Evolutionary conservation across 2,888 invertebrate genomes (phyloP).

Genomic region (Erebia epiphron): DNA sequence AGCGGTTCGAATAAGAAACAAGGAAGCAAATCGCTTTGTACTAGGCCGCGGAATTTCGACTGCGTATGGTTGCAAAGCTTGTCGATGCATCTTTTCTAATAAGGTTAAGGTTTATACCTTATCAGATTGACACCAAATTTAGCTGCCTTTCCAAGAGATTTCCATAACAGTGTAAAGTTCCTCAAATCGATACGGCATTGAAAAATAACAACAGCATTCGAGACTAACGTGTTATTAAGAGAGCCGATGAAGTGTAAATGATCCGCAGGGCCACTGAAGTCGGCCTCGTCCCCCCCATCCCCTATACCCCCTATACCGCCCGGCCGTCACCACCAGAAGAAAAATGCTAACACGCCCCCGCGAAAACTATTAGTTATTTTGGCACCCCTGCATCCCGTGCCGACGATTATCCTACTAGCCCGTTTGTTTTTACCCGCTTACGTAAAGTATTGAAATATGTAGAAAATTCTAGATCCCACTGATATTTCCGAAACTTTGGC

Average conservation of each 20-base stretch:
- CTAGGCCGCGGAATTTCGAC: too few relatives aligned
- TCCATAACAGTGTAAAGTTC: constrained; percentile 44
- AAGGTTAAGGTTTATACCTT: too few relatives aligned
- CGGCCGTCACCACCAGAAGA: constrained; percentile 79
- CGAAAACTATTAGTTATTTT: constrained; percentile 83
- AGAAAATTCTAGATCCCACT: constrained; percentile 4
- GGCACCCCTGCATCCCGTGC: constrained; percentile 75
- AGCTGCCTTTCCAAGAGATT: too few relatives aligned
- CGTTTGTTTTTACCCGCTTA: constrained; percentile 39
- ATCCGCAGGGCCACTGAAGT: constrained; percentile 74
- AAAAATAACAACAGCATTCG: constrained; percentile 30
- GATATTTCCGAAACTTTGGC: background rate
- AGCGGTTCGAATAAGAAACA: too few relatives aligned
- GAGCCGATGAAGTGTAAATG: constrained; percentile 80
- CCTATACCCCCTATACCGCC: constrained; percentile 49
- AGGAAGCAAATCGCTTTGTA: too few relatives aligned
- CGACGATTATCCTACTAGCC: constrained; percentile 65
- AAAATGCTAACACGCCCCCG: constrained; percentile 83
- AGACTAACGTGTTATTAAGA: constrained; percentile 63
- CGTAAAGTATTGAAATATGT: constrained; percentile 24
- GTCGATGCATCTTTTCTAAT: too few relatives aligned
- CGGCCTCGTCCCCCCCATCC: constrained; percentile 44
- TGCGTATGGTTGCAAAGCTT: too few relatives aligned
- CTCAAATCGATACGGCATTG: constrained; percentile 9
- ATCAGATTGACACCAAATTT: too few relatives aligned